Percentiles rank a stretch among this genome's conserved stretches.
These are phyloP conservation scores for Thomomys bottae DNA, from an alignment of 2,113 vertebrate genomes.

Conservation along the genomic window DNA sequence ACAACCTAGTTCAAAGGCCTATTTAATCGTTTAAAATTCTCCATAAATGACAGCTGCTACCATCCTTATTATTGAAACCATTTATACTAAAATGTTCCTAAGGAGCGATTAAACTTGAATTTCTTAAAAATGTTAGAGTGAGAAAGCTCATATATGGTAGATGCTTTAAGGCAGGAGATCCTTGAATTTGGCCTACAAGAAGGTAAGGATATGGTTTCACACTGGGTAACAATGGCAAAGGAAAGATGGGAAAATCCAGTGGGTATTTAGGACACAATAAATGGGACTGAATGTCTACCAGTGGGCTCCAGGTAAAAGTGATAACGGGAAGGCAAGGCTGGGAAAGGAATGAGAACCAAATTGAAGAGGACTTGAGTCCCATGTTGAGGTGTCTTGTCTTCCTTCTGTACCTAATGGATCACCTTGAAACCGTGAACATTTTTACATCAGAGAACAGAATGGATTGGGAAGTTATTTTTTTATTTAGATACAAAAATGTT, in stretches of 20 bases:
- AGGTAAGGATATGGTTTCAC: neutral
- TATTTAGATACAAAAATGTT: neutral
- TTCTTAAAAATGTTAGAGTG: neutral
- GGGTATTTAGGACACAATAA: neutral
- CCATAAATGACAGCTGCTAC: neutral
- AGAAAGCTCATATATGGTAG: conserved; percentile 5
- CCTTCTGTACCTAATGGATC: too few relatives aligned
- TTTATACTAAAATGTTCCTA: neutral
- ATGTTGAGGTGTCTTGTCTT: neutral
- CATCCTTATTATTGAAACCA: neutral
- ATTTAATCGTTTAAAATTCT: neutral
- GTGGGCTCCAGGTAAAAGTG: neutral
- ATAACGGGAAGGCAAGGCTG: neutral
- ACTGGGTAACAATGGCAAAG: neutral
- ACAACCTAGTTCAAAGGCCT: neutral
- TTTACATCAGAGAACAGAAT: neutral
- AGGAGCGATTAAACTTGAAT: neutral
- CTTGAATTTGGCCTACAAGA: neutral
- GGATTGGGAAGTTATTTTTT: neutral
- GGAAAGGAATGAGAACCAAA: neutral
- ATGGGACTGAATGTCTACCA: too few relatives aligned
- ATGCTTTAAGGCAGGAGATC: neutral
- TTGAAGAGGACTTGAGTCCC: neutral
- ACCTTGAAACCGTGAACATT: neutral
- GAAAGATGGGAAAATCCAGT: neutral